Base-by-base conservation (phyloP, 2,113 vertebrate species). In the Rhizomys pruinosus region DNA sequence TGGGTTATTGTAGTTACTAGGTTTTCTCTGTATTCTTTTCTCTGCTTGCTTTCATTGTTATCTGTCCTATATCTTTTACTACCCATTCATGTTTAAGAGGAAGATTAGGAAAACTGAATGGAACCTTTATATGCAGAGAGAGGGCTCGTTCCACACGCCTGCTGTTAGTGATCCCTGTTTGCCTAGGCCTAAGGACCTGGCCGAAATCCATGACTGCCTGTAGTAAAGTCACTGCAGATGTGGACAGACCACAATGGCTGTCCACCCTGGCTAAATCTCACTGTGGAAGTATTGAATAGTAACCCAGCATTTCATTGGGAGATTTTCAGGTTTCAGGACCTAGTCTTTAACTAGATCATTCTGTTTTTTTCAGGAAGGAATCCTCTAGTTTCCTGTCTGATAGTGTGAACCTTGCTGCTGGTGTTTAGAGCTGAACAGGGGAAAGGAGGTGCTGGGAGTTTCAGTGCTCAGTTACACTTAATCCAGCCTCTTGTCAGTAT, bases 21-120 rank as follows among this genome's bases (percentile, higher is more conserved):
- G 6, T 82, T 95, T 89, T 89, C 64, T 69, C 59, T 87, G 0
- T 92, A 0, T 92, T 90, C 34, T 64, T 78, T 90, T 90, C 87
- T 94, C n/a, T 81, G 22, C 64, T 72, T 66, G 15, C 74, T 88
- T 85, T 7, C 12, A 82, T 25, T 92, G 59, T 80, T 79, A 29
- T 82, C 79, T 91, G 88, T 77, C 22, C 55, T 61, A 64, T 39
- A 76, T 82, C 69, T 39, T 89, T 92, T 52, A 85, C 39, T 77
- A 76, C 42, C 42, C 12, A n/a, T 66, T 89, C 37, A 64, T 85
- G 80, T 84, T 86, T 71, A 71, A 93, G 11, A 88, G 68, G 42
- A 86, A 81, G 42, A 89, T 9, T 39, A 16, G 64, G 42, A 89
- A 32, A 89, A 19, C 20, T 68, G 44, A 85, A n/a, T 69, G 29